These are phyloP conservation scores for Patella depressa DNA, from an alignment of 2,888 invertebrate species.

Conservation along the genomic window DNA sequence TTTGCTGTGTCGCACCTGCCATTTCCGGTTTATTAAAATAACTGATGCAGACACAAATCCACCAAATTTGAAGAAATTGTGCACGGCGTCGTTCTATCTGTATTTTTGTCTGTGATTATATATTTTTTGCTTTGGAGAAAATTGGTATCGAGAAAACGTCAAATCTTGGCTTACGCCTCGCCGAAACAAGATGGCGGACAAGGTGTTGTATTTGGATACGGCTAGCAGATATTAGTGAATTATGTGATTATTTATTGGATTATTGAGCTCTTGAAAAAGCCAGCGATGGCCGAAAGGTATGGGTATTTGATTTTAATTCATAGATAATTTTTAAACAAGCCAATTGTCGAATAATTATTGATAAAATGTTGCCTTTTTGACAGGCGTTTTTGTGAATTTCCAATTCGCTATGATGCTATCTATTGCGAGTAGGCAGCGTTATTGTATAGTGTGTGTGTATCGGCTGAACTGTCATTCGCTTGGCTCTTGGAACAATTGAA, in stretches of 20 bases:
- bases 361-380: background rate
- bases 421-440: too few relatives aligned
- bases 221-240: conserved; percentile 13
- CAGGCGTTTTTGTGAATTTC: background rate
- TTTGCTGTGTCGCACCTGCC: background rate
- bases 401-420: too few relatives aligned
- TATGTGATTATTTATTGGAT: conserved; percentile 16
- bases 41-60: background rate
- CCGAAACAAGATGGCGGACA: background rate
- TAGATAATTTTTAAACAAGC: background rate
- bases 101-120: too few relatives aligned
- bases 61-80: background rate
- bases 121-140: too few relatives aligned
- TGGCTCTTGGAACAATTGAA: too few relatives aligned
- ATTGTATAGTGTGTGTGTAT: background rate
- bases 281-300: conserved; percentile 35
- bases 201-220: conserved; percentile 9
- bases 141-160: background rate
- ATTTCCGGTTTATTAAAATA: background rate
- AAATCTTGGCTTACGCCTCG: background rate
- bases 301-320: conserved; percentile 12
- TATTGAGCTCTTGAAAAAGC: conserved; percentile 13
- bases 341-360: background rate
- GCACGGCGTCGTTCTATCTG: too few relatives aligned
- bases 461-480: background rate